Conservation (phyloP, 1,140 invertebrate species). For the Heliconius hewitsoni region DNA sequence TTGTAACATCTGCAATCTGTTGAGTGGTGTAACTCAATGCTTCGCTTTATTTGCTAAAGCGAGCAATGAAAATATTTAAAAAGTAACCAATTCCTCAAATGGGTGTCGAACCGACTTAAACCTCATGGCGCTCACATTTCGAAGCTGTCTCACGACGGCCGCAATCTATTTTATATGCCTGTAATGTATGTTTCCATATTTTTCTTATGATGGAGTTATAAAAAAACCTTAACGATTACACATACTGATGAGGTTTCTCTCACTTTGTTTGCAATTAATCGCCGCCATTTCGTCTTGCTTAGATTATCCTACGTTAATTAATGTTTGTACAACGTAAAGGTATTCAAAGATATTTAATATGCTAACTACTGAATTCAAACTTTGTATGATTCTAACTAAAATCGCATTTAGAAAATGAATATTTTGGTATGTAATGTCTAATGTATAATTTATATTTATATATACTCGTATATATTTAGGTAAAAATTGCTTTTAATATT, state of each 20-base stretch:
- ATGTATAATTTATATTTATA: conserved; percentile 16
- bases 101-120: no score
- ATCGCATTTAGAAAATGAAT: not conserved
- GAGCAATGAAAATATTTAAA: no score
- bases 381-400: conserved; percentile 40
- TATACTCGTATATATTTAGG: no score
- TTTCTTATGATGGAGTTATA: not conserved
- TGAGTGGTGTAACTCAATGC: no score
- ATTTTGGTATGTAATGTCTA: no score
- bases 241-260: conserved; percentile 30
- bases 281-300: conserved; percentile 25
- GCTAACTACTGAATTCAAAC: conserved; percentile 45
- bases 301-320: conserved; percentile 40
- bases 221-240: conserved; percentile 28
- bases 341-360: conserved; percentile 44
- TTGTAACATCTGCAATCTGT: no score
- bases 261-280: conserved; percentile 22
- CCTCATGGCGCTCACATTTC: no score
- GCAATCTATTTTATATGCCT: no score
- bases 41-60: no score
- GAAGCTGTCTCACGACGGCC: not conserved
- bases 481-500: no score
- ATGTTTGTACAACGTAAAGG: conserved; percentile 36
- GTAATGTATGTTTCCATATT: not conserved
- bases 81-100: no score